Evolutionary conservation across 2,113 vertebrate genomes (phyloP).

Genomic region (Leptobrachium ailaonicum): DNA sequence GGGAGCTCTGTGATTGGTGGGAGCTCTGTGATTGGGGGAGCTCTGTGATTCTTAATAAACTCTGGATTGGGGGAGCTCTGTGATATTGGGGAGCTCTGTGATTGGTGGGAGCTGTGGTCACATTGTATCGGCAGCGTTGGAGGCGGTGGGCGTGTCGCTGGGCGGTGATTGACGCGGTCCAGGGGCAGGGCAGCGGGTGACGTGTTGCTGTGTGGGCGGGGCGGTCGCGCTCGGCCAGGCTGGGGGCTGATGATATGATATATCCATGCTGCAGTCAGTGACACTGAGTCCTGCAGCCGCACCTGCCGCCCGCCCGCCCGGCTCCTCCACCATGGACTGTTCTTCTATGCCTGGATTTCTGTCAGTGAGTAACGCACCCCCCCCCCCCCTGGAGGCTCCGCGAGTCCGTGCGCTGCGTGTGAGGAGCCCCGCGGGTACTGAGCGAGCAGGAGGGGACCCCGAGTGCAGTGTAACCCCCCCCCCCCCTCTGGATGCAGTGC

Average conservation of each 20-base stretch:
- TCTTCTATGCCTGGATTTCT: slow-evolving; percentile 96
- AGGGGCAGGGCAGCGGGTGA: slow-evolving; percentile 57
- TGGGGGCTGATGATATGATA: slow-evolving; percentile 65
- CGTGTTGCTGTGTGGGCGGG: slow-evolving; percentile 58
- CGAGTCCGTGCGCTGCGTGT: no score
- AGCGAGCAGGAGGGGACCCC: background rate
- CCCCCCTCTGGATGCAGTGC: background rate
- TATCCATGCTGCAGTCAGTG: slow-evolving; percentile 62
- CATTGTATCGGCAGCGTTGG: no score
- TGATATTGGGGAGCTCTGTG: no score
- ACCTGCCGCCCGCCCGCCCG: slow-evolving; percentile 53
- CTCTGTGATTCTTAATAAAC: no score
- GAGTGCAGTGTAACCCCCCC: no score
- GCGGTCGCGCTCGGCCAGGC: slow-evolving; percentile 63
- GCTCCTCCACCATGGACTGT: slow-evolving; percentile 98
- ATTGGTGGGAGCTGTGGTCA: no score
- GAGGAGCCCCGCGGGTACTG: no score
- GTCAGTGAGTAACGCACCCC: slow-evolving; percentile 83
- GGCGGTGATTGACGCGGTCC: slow-evolving; percentile 35
- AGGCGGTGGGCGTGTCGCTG: slow-evolving; percentile 13
- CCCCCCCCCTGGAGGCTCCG: background rate
- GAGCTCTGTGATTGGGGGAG: no score
- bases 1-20: no score
- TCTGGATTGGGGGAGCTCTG: no score
- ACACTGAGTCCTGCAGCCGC: no score